These are phyloP conservation scores for Muscicapa adusta DNA, from an alignment of 2,113 vertebrate species.

Conservation along the genomic window DNA sequence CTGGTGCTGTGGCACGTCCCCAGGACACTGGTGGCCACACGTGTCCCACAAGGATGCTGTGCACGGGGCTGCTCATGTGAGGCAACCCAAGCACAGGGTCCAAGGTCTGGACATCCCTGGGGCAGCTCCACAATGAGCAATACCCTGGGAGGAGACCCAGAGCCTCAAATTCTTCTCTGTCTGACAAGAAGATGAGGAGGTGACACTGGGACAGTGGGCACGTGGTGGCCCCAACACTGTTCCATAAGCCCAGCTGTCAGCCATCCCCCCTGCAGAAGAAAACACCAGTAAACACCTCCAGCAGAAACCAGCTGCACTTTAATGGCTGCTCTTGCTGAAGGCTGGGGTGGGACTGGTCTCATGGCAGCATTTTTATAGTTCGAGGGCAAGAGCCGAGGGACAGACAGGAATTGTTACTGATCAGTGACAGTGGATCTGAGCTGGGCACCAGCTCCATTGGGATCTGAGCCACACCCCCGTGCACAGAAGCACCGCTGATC, in stretches of 20 bases:
- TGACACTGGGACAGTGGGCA: fast-evolving
- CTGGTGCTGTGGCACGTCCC: background rate
- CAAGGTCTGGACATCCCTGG: background rate
- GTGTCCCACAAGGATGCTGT: background rate
- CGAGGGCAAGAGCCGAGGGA: background rate
- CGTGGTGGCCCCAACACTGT: fast-evolving
- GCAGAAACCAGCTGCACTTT: slow-evolving; percentile 24
- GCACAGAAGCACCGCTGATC: background rate
- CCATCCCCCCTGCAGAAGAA: background rate
- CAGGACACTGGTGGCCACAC: background rate
- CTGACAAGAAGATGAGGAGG: background rate
- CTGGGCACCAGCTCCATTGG: background rate
- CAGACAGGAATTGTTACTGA: background rate
- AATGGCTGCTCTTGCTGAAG: background rate
- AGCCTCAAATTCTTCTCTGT: background rate
- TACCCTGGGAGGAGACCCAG: fast-evolving
- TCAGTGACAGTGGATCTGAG: background rate
- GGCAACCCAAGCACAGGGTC: background rate
- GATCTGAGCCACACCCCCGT: fast-evolving
- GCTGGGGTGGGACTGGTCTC: fast-evolving
- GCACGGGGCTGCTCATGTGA: background rate
- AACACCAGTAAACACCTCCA: background rate
- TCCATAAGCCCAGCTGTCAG: fast-evolving
- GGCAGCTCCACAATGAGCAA: background rate
- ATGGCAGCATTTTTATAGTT: background rate